These are phyloP conservation scores for Thysanoteuthis rhombus DNA, from an alignment of 2,888 invertebrate genomes.

Conservation along the genomic window DNA sequence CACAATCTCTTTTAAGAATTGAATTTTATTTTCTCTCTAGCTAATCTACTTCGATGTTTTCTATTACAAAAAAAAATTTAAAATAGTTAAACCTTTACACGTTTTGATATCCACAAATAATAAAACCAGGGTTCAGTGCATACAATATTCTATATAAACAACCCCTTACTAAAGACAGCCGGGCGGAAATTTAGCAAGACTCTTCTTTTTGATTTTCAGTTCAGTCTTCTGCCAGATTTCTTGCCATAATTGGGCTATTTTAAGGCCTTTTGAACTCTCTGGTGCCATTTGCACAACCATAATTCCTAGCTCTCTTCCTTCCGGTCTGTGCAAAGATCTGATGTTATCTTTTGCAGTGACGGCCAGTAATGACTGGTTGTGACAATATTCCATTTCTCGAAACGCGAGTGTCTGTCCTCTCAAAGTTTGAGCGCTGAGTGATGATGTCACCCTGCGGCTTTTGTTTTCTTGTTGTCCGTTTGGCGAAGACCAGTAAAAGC, in stretches of 20 bases:
- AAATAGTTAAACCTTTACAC: neutral
- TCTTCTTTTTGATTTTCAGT: neutral
- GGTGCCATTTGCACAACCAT: neutral
- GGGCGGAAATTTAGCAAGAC: neutral
- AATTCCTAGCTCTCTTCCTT: neutral
- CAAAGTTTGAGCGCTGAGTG: neutral
- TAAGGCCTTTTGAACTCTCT: neutral
- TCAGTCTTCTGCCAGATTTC: neutral
- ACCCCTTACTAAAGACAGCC: neutral
- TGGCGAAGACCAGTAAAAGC: neutral
- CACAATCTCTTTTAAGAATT: too few species aligned
- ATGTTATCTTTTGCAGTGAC: conserved; percentile 1
- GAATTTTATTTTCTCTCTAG: too few species aligned
- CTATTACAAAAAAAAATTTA: too few species aligned
- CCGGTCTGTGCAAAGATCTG: neutral
- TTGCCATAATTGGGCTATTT: neutral
- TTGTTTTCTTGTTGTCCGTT: neutral
- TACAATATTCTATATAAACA: neutral
- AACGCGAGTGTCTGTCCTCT: neutral
- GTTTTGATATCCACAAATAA: neutral
- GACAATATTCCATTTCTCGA: neutral
- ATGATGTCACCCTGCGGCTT: neutral
- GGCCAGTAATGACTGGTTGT: neutral
- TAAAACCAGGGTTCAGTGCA: neutral
- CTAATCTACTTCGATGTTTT: too few species aligned